phyloP scores from a whole-genome alignment of 2,888 invertebrate genomes.

The Scaeva pyrastri region DNA sequence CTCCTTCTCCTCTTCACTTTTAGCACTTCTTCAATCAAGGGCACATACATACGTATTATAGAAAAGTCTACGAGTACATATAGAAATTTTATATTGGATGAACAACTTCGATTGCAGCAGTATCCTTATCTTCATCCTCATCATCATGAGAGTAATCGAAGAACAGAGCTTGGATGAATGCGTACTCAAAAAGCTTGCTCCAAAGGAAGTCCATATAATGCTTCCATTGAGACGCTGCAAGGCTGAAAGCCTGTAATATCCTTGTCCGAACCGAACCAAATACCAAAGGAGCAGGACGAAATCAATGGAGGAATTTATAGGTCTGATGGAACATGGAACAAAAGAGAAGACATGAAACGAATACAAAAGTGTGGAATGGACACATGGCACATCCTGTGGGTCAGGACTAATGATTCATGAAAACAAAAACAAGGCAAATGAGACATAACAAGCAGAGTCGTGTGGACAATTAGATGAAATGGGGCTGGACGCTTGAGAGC shows the following conservation, averaged over 20 bases:
- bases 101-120: conserved; percentile 7
- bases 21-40: conserved; percentile 22
- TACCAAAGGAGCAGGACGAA: background rate
- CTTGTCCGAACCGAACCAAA: background rate
- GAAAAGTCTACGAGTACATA: background rate
- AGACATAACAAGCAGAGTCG: background rate
- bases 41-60: background rate
- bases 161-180: conserved; percentile 20
- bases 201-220: background rate
- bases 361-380: background rate
- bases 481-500: conserved; percentile 17
- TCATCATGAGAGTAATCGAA: conserved; percentile 7
- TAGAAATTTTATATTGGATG: background rate
- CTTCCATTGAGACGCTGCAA: background rate
- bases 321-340: background rate
- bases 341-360: conserved; percentile 1
- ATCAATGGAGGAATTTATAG: conserved; percentile 20
- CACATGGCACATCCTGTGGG: background rate
- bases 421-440: conserved; percentile 11
- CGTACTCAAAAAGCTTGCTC: conserved; percentile 6
- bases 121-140: too few species aligned
- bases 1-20: conserved; percentile 8
- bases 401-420: conserved; percentile 17
- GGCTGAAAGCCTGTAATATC: background rate
- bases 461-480: conserved; percentile 18